Conservation (phyloP, 2,888 invertebrate species). For the Catocala sponsa region DNA sequence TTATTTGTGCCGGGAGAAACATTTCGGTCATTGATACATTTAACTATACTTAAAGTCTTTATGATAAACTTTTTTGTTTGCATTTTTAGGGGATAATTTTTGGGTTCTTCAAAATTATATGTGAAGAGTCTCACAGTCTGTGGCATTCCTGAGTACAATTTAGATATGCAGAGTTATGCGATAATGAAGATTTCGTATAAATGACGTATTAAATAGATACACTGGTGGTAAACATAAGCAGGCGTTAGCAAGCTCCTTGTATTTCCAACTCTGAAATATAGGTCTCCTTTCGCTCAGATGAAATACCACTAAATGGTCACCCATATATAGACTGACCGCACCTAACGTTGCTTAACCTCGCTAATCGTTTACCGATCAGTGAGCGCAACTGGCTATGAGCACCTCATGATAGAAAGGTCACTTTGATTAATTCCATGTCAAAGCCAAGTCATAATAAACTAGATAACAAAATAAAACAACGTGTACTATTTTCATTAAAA, state of each 20-base stretch:
- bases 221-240: neutral
- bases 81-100: conserved; percentile 8
- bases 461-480: too few relatives aligned
- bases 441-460: too few relatives aligned
- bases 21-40: conserved; percentile 46
- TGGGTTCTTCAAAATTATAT: conserved; percentile 1
- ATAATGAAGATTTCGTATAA: conserved; percentile 11
- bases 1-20: conserved; percentile 55
- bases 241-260: neutral
- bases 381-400: too few relatives aligned
- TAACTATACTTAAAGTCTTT: conserved; percentile 29
- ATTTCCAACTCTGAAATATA: too few relatives aligned
- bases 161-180: conserved; percentile 1
- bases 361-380: too few relatives aligned
- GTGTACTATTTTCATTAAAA: too few relatives aligned
- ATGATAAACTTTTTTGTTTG: conserved; percentile 26
- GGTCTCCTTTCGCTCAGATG: too few relatives aligned
- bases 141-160: conserved; percentile 12
- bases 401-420: too few relatives aligned
- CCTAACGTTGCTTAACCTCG: too few relatives aligned
- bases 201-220: neutral
- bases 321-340: too few relatives aligned
- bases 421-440: too few relatives aligned
- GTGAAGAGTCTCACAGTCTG: neutral
- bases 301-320: too few relatives aligned